Evolutionary conservation across 2,888 invertebrate genomes (phyloP), one percentile per base, ranked within the genome.

Genomic region (Pollenia labialis): DNA sequence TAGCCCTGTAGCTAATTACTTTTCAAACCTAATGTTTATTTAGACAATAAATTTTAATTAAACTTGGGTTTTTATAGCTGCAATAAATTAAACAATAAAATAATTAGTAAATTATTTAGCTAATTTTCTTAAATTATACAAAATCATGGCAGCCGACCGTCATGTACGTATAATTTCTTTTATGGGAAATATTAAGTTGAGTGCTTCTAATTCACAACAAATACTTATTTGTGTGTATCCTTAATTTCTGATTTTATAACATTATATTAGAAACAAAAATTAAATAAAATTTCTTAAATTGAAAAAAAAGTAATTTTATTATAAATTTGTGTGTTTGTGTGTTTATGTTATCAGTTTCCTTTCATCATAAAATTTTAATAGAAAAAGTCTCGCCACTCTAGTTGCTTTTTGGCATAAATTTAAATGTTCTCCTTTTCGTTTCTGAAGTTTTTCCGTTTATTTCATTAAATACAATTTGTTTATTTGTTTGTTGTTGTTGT

Each of bases 291-390:
- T 18, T 8, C 10, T 7, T 4, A 56, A 56, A 56, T 44, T 58
- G 32, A 58, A 32, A 12, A 58, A 32, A 64, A 23, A 42, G 18
- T 9, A 44, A 16, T 23, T 9, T 18, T 32, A 18, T 68, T 68
- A 52, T 4, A 7, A 23, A 7, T 48, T n/a, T 2, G 44, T 46
- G 2, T n/a, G 32, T 32, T 60, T 60, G 42, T 60, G 32, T 69
- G 50, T 32, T 62, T 44, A 23, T 54, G 32, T 64, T 71, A 71
- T 80, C 71, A 71, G 54, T 54, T 71, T 60, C 52, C 71, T 54
- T 64, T 64, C 48, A 64, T 46, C 62, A 64, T n/a, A 14, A 72
- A 64, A 52, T 40, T 60, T 64, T 81, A 46, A 64, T 81, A 54
- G 46, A 54, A 81, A 71, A 64, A 11, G 62, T 81, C 64, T 62